Percentiles rank a stretch among this genome's conserved stretches.
Conservation (phyloP, 2,113 vertebrate genomes). For the Syrmaticus mikado region DNA sequence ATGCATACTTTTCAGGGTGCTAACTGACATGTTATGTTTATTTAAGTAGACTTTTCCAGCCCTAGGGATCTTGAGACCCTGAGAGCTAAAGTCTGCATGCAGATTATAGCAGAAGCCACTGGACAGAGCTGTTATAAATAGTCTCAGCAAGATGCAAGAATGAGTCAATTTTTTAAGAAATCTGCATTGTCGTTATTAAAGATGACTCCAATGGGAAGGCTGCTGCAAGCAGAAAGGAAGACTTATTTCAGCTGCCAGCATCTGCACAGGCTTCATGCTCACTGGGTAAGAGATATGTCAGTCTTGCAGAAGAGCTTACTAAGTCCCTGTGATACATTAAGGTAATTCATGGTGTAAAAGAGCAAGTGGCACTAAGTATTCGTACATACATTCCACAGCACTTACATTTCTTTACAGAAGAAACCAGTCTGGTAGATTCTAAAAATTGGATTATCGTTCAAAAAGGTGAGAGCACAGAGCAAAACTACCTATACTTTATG, state of each 20-base stretch:
- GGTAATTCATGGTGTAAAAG: accelerated
- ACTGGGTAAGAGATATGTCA: background rate
- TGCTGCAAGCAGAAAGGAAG: background rate
- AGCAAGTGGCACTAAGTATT: background rate
- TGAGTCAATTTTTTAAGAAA: background rate
- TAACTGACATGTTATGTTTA: background rate
- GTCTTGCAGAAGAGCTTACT: background rate
- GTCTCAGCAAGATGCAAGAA: background rate
- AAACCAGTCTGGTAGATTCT: background rate
- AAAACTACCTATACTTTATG: no score
- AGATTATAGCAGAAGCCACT: background rate
- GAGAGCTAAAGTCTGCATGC: background rate
- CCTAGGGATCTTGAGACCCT: background rate
- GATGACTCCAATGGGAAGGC: background rate
- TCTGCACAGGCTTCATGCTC: background rate
- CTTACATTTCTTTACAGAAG: background rate
- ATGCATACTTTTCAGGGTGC: background rate
- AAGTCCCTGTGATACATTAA: background rate
- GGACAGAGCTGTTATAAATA: conserved; percentile 60
- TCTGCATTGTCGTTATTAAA: background rate
- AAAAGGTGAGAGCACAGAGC: background rate
- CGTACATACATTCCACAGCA: background rate
- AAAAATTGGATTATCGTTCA: background rate
- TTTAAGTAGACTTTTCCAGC: background rate
- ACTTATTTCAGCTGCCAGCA: background rate